phyloP scores from a whole-genome alignment of 2,888 invertebrate genomes.

The Orthonychiurus folsomi region DNA sequence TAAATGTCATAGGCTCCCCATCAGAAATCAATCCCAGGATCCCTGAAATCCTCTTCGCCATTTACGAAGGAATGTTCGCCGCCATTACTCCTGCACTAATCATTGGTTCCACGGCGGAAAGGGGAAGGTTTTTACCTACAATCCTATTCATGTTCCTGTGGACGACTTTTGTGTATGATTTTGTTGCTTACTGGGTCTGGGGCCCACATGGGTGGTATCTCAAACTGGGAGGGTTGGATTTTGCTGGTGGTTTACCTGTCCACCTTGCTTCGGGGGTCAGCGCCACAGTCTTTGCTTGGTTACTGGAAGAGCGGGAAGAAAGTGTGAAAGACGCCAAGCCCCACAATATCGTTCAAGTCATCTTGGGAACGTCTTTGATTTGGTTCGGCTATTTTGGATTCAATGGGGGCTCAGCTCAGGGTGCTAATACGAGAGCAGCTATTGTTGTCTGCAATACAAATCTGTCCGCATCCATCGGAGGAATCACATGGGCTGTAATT shows the following conservation, averaged over 20 bases:
- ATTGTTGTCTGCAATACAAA: constrained; percentile 27
- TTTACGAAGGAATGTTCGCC: constrained; percentile 34
- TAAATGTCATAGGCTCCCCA: constrained; percentile 14
- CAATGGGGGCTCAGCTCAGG: constrained; percentile 23
- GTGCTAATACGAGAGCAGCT: constrained; percentile 27
- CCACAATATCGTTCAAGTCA: constrained; percentile 29
- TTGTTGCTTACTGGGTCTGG: constrained; percentile 37
- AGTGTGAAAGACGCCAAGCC: constrained; percentile 20
- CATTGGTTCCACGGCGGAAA: constrained; percentile 35
- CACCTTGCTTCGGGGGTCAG: constrained; percentile 27
- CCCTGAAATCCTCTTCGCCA: constrained; percentile 32
- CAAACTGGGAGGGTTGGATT: constrained; percentile 26
- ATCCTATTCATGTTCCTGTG: constrained; percentile 27
- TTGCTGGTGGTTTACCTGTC: constrained; percentile 28
- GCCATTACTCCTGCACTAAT: constrained; percentile 33
- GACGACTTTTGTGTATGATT: constrained; percentile 34
- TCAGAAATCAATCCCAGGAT: constrained; percentile 13
- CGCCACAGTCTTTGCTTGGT: constrained; percentile 23
- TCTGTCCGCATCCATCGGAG: constrained; percentile 27
- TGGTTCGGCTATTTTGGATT: constrained; percentile 36
- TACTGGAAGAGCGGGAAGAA: constrained; percentile 26
- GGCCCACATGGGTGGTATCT: constrained; percentile 31
- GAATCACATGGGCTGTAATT: constrained; percentile 30
- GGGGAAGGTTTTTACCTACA: constrained; percentile 24
- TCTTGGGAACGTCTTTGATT: constrained; percentile 28